phyloP scores from a whole-genome alignment of 2,113 vertebrate species.

The Isichthys henryi region DNA sequence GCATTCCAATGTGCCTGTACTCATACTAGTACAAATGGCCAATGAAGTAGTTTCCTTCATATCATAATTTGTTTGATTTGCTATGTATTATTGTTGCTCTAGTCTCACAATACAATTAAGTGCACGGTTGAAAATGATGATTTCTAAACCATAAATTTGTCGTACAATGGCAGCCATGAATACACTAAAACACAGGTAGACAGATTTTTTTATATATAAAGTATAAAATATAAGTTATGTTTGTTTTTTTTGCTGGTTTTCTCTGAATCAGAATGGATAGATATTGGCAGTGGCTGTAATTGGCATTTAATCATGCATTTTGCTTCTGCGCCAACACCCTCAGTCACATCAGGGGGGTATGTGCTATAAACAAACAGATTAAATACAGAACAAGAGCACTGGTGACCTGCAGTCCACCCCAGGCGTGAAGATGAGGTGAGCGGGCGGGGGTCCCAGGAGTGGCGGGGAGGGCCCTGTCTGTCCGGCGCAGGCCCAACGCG shows the following conservation, averaged over 20 bases:
- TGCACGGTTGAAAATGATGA: background rate
- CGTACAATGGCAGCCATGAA: background rate
- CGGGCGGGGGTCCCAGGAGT: constrained; percentile 18
- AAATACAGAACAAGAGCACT: constrained; percentile 6
- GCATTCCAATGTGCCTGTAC: background rate
- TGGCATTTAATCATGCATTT: background rate
- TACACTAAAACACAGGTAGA: background rate
- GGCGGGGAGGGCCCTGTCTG: constrained; percentile 19
- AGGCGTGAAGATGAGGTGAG: background rate
- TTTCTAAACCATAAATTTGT: background rate
- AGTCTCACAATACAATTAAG: background rate
- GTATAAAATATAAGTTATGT: background rate
- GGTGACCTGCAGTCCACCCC: background rate
- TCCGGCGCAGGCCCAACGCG: constrained; percentile 40
- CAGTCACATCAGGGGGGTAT: background rate
- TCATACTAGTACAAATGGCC: background rate
- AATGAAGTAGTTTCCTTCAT: background rate
- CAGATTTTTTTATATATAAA: background rate
- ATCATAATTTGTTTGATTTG: background rate
- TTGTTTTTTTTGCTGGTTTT: background rate
- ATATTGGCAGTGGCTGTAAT: background rate
- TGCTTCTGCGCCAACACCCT: background rate
- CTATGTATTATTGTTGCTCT: background rate
- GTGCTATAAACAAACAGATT: background rate
- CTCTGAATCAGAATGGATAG: background rate